Conservation (phyloP, 2,888 invertebrate genomes). For the Apamea monoglypha region DNA sequence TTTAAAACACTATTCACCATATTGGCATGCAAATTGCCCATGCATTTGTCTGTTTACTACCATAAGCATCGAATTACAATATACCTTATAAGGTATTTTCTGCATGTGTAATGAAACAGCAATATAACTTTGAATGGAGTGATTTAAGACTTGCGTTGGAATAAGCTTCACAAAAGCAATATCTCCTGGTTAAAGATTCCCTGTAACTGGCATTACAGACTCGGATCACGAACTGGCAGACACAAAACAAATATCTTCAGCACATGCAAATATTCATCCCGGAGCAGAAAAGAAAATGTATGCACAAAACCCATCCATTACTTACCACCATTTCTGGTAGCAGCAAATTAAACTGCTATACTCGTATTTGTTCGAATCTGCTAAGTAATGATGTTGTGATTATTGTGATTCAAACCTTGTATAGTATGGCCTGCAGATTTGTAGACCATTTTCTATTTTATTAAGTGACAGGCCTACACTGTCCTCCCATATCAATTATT, state of each 20-base stretch:
- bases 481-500: too few relatives aligned
- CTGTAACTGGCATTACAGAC: conserved; percentile 7
- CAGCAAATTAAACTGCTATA: background rate
- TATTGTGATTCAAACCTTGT: too few relatives aligned
- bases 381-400: background rate
- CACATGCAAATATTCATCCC: conserved; percentile 23
- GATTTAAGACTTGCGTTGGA: conserved; percentile 16
- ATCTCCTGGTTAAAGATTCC: background rate
- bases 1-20: conserved; percentile 52
- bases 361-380: background rate
- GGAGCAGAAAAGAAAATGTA: conserved; percentile 11
- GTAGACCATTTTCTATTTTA: too few relatives aligned
- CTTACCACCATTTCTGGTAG: background rate
- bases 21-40: conserved; percentile 56
- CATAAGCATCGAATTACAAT: conserved; percentile 34
- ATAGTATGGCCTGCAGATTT: too few relatives aligned
- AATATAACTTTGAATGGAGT: conserved; percentile 8
- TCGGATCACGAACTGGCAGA: conserved; percentile 20
- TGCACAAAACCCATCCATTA: background rate
- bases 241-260: conserved; percentile 23
- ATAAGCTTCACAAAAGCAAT: conserved; percentile 16
- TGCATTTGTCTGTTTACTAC: conserved; percentile 41
- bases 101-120: conserved; percentile 29
- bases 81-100: conserved; percentile 23
- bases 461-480: too few relatives aligned